Evolutionary conservation across 2,888 invertebrate species (phyloP).

Genomic region (Nephrotoma flavescens): DNA sequence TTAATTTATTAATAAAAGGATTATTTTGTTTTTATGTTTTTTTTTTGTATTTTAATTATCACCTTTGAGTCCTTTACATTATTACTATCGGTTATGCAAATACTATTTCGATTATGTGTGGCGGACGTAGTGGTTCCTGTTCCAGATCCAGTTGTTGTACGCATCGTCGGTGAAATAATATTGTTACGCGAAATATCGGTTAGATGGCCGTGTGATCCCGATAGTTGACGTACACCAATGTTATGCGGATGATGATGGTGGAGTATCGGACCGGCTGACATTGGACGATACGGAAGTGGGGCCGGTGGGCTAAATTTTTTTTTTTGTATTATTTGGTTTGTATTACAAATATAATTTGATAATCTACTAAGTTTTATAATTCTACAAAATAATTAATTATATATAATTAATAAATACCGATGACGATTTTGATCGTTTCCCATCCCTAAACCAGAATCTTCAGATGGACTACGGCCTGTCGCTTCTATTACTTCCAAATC

Average conservation of each 20-base stretch:
- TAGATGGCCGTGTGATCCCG: slow-evolving; percentile 22
- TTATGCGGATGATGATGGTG: slow-evolving; percentile 28
- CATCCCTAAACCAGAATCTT: slow-evolving; percentile 89
- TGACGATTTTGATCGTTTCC: slow-evolving; percentile 54
- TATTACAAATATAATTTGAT: not conserved
- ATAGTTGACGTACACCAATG: slow-evolving; percentile 30
- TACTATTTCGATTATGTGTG: not conserved
- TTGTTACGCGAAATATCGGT: slow-evolving; percentile 14
- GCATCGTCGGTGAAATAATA: not conserved
- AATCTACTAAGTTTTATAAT: not conserved
- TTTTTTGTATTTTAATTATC: not conserved
- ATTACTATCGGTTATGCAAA: not conserved
- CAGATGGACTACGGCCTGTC: slow-evolving; percentile 73
- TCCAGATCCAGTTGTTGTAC: not conserved
- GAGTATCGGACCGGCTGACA: slow-evolving; percentile 32
- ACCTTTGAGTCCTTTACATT: slow-evolving; percentile 2
- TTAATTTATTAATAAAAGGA: not conserved
- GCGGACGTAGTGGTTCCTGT: not conserved
- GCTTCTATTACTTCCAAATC: slow-evolving; percentile 32
- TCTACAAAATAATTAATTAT: not conserved
- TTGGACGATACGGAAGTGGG: slow-evolving; percentile 31
- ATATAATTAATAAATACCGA: slow-evolving; percentile 36
- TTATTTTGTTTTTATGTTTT: not conserved
- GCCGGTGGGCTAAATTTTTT: slow-evolving; percentile 25
- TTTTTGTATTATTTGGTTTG: slow-evolving; percentile 13